Evolutionary conservation across 1,140 invertebrate genomes (phyloP).

Genomic region (Ceratina calcarata): DNA sequence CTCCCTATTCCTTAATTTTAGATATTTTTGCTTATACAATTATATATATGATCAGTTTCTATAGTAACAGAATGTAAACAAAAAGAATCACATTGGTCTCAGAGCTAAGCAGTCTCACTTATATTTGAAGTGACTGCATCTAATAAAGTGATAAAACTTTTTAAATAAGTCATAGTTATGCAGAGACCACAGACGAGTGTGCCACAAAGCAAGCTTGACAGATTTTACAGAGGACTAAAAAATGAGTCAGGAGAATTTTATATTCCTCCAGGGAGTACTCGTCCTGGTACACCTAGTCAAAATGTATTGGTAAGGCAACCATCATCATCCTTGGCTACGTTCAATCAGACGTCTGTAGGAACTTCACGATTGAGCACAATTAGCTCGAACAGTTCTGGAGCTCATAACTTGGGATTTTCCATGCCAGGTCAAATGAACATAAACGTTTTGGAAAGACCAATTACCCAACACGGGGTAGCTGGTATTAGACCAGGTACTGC

Average conservation of each 20-base stretch:
- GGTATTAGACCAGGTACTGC: constrained; percentile 87
- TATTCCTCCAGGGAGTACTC: constrained; percentile 38
- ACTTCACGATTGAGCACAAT: constrained; percentile 62
- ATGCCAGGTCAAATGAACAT: constrained; percentile 61
- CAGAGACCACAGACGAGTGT: constrained; percentile 50
- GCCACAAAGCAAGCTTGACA: constrained; percentile 70
- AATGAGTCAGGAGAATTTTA: constrained; percentile 62
- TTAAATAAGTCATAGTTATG: constrained; percentile 7
- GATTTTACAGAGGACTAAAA: constrained; percentile 73
- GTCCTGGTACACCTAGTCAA: constrained; percentile 60
- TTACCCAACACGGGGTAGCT: constrained; percentile 91
- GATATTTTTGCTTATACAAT: too few relatives aligned
- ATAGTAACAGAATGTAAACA: too few relatives aligned
- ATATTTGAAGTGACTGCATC: too few relatives aligned
- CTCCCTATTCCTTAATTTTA: too few relatives aligned
- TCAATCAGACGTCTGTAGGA: constrained; percentile 61
- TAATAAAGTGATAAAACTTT: constrained; percentile 14
- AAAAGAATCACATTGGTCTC: too few relatives aligned
- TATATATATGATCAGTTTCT: too few relatives aligned
- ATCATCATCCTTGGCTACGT: constrained; percentile 66
- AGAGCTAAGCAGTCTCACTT: too few relatives aligned
- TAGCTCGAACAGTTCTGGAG: constrained; percentile 47
- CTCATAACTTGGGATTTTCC: constrained; percentile 64
- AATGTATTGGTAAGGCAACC: constrained; percentile 69
- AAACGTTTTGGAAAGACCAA: constrained; percentile 85